phyloP scores from a whole-genome alignment of 2,888 invertebrate species.

The Cryptops parisi region DNA sequence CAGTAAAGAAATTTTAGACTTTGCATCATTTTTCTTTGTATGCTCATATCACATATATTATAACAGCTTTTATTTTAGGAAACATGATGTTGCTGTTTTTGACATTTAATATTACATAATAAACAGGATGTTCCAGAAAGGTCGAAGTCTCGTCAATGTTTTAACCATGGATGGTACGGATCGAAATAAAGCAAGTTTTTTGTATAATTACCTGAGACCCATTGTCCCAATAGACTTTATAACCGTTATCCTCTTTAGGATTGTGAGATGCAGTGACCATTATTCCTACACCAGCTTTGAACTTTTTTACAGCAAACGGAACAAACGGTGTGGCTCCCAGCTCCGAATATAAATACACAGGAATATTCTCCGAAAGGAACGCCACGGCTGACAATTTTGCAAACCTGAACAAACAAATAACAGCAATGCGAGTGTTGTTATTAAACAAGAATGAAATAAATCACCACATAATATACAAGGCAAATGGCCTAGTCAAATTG shows the following conservation, averaged over 20 bases:
- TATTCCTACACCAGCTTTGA: slow-evolving; percentile 64
- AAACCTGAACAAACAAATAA: slow-evolving; percentile 52
- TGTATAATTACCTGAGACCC: slow-evolving; percentile 61
- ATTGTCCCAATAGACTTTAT: slow-evolving; percentile 93
- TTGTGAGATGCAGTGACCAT: slow-evolving; percentile 96
- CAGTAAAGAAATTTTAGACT: too few species aligned
- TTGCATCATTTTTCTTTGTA: too few species aligned
- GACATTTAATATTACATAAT: too few species aligned
- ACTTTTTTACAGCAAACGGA: slow-evolving; percentile 62
- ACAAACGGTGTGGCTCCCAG: slow-evolving; percentile 88
- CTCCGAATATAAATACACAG: slow-evolving; percentile 63
- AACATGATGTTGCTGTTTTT: too few species aligned
- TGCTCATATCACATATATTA: too few species aligned
- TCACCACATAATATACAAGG: neutral
- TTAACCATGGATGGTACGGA: too few species aligned
- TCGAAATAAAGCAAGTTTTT: too few species aligned
- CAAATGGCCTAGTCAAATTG: neutral
- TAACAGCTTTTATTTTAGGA: too few species aligned
- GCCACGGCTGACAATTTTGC: slow-evolving; percentile 75
- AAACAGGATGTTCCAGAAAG: too few species aligned
- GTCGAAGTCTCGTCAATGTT: too few species aligned
- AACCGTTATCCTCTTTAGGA: slow-evolving; percentile 90
- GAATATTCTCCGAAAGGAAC: slow-evolving; percentile 56
- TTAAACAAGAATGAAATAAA: neutral
- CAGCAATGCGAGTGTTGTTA: neutral